These are phyloP conservation scores for Nyleta sp. DNA, from an alignment of 2,888 invertebrate genomes.

Conservation along the genomic window DNA sequence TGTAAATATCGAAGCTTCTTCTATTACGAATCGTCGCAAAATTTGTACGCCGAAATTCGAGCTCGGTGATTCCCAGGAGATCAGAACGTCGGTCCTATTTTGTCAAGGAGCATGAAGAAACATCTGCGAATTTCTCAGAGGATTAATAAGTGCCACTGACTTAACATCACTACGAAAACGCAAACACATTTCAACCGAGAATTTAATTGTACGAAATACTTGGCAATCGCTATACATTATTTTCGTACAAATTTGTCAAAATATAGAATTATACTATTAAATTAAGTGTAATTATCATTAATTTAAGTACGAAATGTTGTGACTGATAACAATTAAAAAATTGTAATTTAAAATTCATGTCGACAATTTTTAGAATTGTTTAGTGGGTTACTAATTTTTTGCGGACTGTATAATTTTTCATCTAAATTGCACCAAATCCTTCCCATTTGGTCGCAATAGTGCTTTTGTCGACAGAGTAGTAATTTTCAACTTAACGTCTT, in stretches of 20 bases:
- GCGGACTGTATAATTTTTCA: too few species aligned
- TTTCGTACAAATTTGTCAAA: not conserved
- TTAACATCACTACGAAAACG: not conserved
- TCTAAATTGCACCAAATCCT: too few species aligned
- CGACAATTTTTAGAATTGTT: too few species aligned
- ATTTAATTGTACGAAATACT: too few species aligned
- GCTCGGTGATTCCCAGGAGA: slow-evolving; percentile 10
- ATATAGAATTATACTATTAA: too few species aligned
- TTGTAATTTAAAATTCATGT: too few species aligned
- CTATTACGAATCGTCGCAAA: not conserved
- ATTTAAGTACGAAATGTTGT: too few species aligned
- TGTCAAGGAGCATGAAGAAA: slow-evolving; percentile 19
- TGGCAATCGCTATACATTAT: not conserved
- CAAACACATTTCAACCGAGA: slow-evolving; percentile 1
- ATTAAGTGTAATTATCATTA: too few species aligned
- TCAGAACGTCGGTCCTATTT: slow-evolving; percentile 11
- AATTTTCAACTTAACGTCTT: not conserved
- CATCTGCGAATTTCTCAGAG: slow-evolving; percentile 19
- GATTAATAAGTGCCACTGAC: slow-evolving; percentile 24
- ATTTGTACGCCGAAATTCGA: not conserved
- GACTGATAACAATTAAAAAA: too few species aligned
- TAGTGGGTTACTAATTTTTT: too few species aligned
- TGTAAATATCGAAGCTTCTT: not conserved
- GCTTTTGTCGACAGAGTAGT: too few species aligned
- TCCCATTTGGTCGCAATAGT: too few species aligned